Evolutionary conservation across 2,113 vertebrate genomes (phyloP), one percentile per base, ranked within the genome.

Genomic region (Oceanites oceanicus): DNA sequence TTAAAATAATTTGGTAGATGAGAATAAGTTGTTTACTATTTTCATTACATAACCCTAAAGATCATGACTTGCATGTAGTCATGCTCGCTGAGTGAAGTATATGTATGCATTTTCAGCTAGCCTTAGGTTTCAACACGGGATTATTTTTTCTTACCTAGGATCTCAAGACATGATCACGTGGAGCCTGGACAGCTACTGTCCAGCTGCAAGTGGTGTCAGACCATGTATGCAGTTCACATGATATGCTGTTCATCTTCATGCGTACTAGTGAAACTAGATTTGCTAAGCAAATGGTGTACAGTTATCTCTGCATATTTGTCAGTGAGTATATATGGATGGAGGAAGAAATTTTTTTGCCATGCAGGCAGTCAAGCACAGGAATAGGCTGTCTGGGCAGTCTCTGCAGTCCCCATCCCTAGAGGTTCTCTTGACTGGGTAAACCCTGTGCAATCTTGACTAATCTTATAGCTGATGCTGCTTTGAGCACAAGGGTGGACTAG

Each of bases 221-320:
- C 2, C 20, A 17, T 2, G 5, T 19, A 23, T 11, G 13, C 27
- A 27, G 40, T 27, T 90, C 15, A 32, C 22, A 34, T 17, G 29
- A 36, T 23, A 13, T 3, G 9, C 2, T 2, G 7, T 58, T 74
- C 71, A 1, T 82, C 56, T 81, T 23, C 15, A 8, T 55, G 23
- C 10, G 3, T 70, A 20, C 18, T 17, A 29, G 19, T 32, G 38
- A n/a, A 7, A 56, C 16, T 76, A 26, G 44, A 18, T 75, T 67
- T 81, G 34, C 52, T 50, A 42, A 47, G 10, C 6, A n/a, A 75
- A n/a, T 0, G 0, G 3, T 27, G 4, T 47, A 63, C 50, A 44
- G 19, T 50, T 70, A 9, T 47, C 9, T 62, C 76, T 84, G 38
- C 26, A 50, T 81, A 18, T 89, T 86, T 94, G n/a, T 2, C 18